Base-by-base conservation (phyloP, 2,113 vertebrate species). In the Lethenteron reissneri region DNA sequence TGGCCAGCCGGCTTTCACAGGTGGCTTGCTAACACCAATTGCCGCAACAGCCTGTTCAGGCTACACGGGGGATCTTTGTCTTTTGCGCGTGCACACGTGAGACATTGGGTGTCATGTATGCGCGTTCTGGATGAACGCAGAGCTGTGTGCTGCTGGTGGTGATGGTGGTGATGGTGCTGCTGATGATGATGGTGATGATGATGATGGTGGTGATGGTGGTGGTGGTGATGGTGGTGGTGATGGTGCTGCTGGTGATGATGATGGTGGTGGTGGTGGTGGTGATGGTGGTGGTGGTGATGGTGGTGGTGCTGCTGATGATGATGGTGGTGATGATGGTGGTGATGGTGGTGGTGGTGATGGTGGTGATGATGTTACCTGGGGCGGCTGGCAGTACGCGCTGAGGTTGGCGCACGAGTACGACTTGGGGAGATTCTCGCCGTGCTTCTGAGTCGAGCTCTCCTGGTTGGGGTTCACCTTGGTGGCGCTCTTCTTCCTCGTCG, bases 381-480 rank as follows among this genome's bases (percentile, higher is more conserved):
- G 78, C 14, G 21, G 56, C 41, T 81, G 81, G 72, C 78, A 80
- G 6, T 85, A 83, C 21, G 84, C 86, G 75, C 79, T 80, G 57
- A 87, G 80, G 77, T 86, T 87, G 75, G 85, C 85, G 25, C 85
- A 87, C 0, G 85, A 86, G 56, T 85, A 74, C 0, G 85, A 86
- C 78, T 85, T 87, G 76, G 83, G 83, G 57, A 85, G 83, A 60
- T 87, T 86, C 72, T 86, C 81, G 0, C 76, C 79, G 78, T 87
- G 86, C 69, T 85, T 79, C 70, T 83, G 80, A 72, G 84, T 75
- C 59, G 85, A 75, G 68, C 85, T 82, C 57, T 83, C 82, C 56
- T 81, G 83, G 73, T 81, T 81, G 74, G 0, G 72, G 57, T 1
- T 80, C 3, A 74, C 73, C 71, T 83, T 85, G 72, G 80, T 83